Evolutionary conservation across 2,797 vertebrate genomes (phyloP), one percentile per base, ranked within the genome.

Genomic region (Anas capensis): DNA sequence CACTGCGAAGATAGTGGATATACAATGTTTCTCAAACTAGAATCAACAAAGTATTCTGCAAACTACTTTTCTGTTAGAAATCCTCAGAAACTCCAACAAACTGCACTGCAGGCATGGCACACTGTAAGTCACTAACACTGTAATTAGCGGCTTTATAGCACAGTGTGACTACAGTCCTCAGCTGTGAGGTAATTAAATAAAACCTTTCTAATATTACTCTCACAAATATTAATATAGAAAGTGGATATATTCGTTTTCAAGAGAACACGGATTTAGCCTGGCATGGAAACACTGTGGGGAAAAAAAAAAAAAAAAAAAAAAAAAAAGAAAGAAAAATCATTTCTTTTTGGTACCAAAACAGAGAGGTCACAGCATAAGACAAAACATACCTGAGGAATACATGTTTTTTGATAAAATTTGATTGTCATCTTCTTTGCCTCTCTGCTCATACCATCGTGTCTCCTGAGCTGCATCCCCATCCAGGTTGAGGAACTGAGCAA

Each of bases 131-230:
- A 76, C 75, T 73, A 88, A 68, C 82, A 79, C 81, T 85, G 84
- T 92, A 95, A 95, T 94, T 94, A 96, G 84, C 68, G 73, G 71
- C 92, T 92, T 92, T 91, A 75, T 73, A 93, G 86, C 86, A 42
- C 93, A 93, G 92, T 82, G 51, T 92, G 93, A 94, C 71, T 82
- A 21, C 29, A 85, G 76, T 93, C 61, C 65, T 95, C 82, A 92
- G 76, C 86, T 94, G 91, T 64, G 92, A 96, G 93, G 88, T 94
- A 96, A 97, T 93, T 87, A 92, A 96, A 95, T 95, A 95, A 97
- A 93, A 90, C 73, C 95, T 90, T 86, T 80, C 86, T 73, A 93
- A 76, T 92, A 94, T 84, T 93, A 62, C 34, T 90, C 42, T 92
- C 83, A 56, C 88, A 95, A 94, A 92, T 91, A 95, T 91, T 94